These are phyloP conservation scores for Nyctibius grandis DNA, from an alignment of 2,797 vertebrate genomes.

Conservation along the genomic window DNA sequence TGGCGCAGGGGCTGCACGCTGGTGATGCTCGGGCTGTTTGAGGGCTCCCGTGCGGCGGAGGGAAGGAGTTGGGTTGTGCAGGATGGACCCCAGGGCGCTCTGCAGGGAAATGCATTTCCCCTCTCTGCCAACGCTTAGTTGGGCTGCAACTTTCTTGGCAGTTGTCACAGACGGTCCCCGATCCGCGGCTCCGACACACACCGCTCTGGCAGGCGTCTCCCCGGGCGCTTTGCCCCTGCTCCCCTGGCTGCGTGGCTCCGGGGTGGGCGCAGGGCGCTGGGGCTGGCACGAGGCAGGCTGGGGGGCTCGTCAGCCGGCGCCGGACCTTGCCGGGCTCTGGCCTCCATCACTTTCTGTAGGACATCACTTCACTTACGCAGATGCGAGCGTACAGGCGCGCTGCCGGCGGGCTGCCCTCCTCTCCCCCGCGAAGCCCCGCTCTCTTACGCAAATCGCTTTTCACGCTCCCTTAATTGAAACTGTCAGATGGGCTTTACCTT, in stretches of 20 bases:
- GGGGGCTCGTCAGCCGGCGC: neutral
- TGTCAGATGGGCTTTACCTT: constrained; percentile 71
- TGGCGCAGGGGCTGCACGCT: no score
- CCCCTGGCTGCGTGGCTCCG: neutral
- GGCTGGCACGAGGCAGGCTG: neutral
- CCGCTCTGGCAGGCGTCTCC: neutral
- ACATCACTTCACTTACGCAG: constrained; percentile 64
- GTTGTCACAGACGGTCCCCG: neutral
- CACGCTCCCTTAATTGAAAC: constrained; percentile 69
- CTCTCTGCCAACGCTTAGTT: neutral
- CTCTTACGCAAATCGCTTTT: constrained; percentile 65
- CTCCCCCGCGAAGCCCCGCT: constrained; percentile 18
- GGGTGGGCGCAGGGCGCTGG: neutral
- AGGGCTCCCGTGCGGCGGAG: no score
- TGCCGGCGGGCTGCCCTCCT: constrained; percentile 58
- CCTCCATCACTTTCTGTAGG: constrained; percentile 64
- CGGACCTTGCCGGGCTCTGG: neutral
- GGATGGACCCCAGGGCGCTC: no score
- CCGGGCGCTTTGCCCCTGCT: rapidly evolving
- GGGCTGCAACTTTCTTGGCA: neutral
- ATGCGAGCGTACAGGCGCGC: constrained; percentile 55
- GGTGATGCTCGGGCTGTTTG: no score
- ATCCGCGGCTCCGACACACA: neutral
- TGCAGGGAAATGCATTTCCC: neutral
- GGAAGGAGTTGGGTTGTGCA: no score